Evolutionary conservation across 1,140 invertebrate genomes (phyloP).

Genomic region (Solenopsis fugax): DNA sequence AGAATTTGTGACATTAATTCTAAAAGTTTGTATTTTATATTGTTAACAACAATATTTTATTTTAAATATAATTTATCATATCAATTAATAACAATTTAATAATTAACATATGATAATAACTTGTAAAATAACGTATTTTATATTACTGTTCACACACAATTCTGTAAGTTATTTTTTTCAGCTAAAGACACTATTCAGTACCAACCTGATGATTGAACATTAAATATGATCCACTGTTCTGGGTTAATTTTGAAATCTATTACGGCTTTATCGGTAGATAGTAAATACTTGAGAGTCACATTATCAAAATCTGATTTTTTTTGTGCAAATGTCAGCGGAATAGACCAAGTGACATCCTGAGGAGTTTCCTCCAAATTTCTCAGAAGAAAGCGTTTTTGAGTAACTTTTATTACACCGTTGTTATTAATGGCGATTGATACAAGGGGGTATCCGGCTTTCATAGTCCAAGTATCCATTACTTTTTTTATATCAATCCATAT

Average conservation of each 20-base stretch:
- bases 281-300: slow-evolving; percentile 86
- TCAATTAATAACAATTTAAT: neutral
- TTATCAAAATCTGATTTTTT: slow-evolving; percentile 86
- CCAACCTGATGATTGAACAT: slow-evolving; percentile 89
- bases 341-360: slow-evolving; percentile 85
- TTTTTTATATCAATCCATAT: slow-evolving; percentile 83
- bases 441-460: slow-evolving; percentile 92
- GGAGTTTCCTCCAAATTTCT: slow-evolving; percentile 79
- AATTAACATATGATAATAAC: too few relatives aligned
- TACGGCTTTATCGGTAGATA: slow-evolving; percentile 73
- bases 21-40: neutral
- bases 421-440: slow-evolving; percentile 87
- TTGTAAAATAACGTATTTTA: too few relatives aligned
- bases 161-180: too few relatives aligned
- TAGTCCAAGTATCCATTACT: slow-evolving; percentile 91
- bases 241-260: slow-evolving; percentile 72
- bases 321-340: slow-evolving; percentile 88
- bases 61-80: neutral
- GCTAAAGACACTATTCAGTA: slow-evolving; percentile 10
- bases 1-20: neutral
- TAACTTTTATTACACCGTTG: slow-evolving; percentile 79
- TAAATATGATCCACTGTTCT: slow-evolving; percentile 90
- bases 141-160: too few relatives aligned
- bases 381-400: slow-evolving; percentile 87
- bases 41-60: neutral